Evolutionary conservation across 2,113 vertebrate species (phyloP).

Genomic region (Tychaedon coryphoeus): DNA sequence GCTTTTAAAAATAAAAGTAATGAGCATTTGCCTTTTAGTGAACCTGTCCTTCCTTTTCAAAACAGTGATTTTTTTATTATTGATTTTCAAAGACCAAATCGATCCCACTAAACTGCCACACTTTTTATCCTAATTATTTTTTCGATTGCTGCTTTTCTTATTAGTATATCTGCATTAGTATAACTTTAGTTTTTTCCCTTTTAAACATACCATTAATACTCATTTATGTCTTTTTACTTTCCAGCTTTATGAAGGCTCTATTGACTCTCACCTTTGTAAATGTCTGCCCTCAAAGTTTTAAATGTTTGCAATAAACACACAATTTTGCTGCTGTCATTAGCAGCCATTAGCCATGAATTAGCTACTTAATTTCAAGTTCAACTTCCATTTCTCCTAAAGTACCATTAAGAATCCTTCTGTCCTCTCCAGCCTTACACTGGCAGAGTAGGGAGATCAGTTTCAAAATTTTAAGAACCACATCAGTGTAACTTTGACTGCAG

Average conservation of each 20-base stretch:
- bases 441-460: not conserved
- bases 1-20: not conserved
- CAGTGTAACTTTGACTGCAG: not conserved
- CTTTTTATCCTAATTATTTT: slow-evolving; percentile 15
- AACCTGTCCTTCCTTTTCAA: not conserved
- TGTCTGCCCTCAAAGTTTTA: not conserved
- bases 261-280: not conserved
- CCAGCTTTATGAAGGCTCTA: not conserved
- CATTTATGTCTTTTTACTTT: not conserved
- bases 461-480: not conserved
- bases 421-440: not conserved
- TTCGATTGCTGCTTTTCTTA: not conserved
- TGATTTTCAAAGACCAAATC: slow-evolving; percentile 27
- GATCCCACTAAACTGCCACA: not conserved
- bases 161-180: not conserved
- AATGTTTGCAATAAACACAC: not conserved
- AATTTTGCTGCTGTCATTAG: not conserved
- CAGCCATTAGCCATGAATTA: not conserved
- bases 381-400: not conserved
- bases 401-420: not conserved
- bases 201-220: not conserved
- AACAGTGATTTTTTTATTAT: not conserved
- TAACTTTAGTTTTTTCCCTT: not conserved
- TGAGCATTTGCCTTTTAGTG: not conserved
- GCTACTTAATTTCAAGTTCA: not conserved